phyloP scores from a whole-genome alignment of 2,113 vertebrate genomes.

The Brachypodius melanocephalos region DNA sequence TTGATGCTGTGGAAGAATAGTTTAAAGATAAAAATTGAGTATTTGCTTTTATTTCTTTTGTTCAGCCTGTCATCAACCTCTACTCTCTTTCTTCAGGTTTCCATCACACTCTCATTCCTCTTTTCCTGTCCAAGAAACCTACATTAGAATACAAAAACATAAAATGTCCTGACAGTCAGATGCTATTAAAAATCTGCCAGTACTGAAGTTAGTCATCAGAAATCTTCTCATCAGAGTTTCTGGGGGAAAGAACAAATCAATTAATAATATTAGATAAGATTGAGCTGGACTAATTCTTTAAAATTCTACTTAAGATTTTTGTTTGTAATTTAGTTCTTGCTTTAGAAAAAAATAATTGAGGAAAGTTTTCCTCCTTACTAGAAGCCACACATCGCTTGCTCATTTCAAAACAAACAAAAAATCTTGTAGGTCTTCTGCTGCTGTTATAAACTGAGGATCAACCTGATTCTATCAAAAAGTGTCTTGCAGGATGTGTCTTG shows the following conservation, averaged over 20 bases:
- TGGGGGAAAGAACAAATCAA: not conserved
- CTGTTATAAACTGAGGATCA: not conserved
- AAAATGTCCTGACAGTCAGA: not conserved
- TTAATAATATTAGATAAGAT: not conserved
- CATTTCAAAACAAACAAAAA: not conserved
- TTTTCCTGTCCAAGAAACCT: not conserved
- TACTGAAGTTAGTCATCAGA: not conserved
- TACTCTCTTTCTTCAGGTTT: not conserved
- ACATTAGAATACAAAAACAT: not conserved
- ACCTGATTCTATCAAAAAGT: not conserved
- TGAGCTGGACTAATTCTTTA: not conserved
- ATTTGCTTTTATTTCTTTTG: not conserved
- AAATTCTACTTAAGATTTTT: not conserved
- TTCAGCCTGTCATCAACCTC: not conserved
- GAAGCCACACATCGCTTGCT: not conserved
- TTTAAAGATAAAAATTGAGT: not conserved
- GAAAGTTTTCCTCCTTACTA: not conserved
- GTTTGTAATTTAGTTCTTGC: not conserved
- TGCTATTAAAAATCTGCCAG: not conserved
- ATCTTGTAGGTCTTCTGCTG: not conserved
- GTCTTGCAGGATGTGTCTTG: not conserved
- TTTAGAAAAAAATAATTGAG: not conserved
- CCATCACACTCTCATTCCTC: not conserved
- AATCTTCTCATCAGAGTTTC: not conserved
- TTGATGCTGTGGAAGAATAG: not conserved